A percentile compares a stretch with the other conserved stretches of the same genome.
These are phyloP conservation scores for Abscondita cerata DNA, from an alignment of 2,888 invertebrate species.

Conservation along the genomic window DNA sequence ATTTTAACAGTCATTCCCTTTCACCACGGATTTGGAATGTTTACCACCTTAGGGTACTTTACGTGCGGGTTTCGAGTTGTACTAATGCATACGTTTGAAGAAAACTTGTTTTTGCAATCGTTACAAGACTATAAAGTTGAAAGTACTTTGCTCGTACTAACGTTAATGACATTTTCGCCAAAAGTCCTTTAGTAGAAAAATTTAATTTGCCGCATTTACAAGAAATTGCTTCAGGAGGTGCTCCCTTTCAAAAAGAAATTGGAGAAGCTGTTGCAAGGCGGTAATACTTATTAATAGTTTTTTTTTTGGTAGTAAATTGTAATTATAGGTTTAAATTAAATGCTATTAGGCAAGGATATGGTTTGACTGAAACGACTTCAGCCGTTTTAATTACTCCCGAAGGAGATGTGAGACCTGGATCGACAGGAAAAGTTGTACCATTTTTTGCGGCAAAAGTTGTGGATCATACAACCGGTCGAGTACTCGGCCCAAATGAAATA, in stretches of 20 bases:
- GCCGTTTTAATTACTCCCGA: constrained; percentile 58
- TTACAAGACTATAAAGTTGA: constrained; percentile 46
- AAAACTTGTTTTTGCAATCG: constrained; percentile 69
- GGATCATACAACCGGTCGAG: constrained; percentile 67
- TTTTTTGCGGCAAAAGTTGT: constrained; percentile 69
- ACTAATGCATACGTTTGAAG: constrained; percentile 65
- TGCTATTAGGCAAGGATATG: constrained; percentile 74
- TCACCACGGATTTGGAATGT: constrained; percentile 46
- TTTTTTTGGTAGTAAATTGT: no score
- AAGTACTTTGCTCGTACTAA: constrained; percentile 36
- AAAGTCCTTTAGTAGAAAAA: constrained; percentile 74
- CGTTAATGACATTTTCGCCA: constrained; percentile 78
- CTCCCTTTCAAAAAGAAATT: constrained; percentile 75
- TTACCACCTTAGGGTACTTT: constrained; percentile 40
- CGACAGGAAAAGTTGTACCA: constrained; percentile 68
- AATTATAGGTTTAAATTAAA: constrained; percentile 57
- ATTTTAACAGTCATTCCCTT: constrained; percentile 40
- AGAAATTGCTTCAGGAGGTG: constrained; percentile 75
- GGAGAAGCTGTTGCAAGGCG: constrained; percentile 24
- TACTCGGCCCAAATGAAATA: constrained; percentile 66
- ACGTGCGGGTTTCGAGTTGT: constrained; percentile 38
- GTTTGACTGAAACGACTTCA: constrained; percentile 77
- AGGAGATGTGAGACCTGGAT: constrained; percentile 61
- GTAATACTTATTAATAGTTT: constrained; percentile 12
- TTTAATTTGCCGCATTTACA: constrained; percentile 74